Percentiles rank a stretch among this genome's conserved stretches.
Evolutionary conservation across 1,140 invertebrate genomes (phyloP).

Genomic region (Zophobas morio): DNA sequence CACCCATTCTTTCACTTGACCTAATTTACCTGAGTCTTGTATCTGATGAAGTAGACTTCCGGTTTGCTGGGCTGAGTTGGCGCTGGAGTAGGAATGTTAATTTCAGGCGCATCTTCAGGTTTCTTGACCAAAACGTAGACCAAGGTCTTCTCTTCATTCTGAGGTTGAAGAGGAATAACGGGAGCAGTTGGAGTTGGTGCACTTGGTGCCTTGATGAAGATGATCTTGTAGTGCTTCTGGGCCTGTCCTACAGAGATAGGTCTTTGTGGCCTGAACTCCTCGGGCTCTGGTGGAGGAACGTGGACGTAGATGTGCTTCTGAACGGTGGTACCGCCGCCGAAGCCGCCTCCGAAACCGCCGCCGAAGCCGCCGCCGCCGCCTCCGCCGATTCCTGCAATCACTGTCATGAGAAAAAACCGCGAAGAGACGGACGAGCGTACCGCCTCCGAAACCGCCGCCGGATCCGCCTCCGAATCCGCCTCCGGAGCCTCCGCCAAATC

Average conservation of each 20-base stretch:
- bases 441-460: slow-evolving; percentile 33
- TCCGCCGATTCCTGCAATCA: slow-evolving; percentile 19
- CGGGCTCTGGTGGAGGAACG: slow-evolving; percentile 78
- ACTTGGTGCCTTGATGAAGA: slow-evolving; percentile 90
- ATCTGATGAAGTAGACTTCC: slow-evolving; percentile 91
- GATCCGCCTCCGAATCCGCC: slow-evolving; percentile 32
- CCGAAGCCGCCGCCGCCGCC: slow-evolving; percentile 52
- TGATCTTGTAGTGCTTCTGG: slow-evolving; percentile 92
- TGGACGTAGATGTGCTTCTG: slow-evolving; percentile 92
- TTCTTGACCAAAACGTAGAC: slow-evolving; percentile 93
- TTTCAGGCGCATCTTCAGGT: slow-evolving; percentile 85
- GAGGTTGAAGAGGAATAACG: slow-evolving; percentile 82
- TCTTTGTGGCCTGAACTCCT: slow-evolving; percentile 77
- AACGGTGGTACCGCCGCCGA: slow-evolving; percentile 73
- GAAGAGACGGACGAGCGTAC: neutral
- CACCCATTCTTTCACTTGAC: slow-evolving; percentile 29
- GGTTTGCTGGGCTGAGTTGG: slow-evolving; percentile 89
- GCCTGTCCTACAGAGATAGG: slow-evolving; percentile 74
- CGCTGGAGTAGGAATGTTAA: slow-evolving; percentile 82
- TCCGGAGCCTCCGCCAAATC: slow-evolving; percentile 46
- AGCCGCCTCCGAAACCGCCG: slow-evolving; percentile 61
- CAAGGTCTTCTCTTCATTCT: slow-evolving; percentile 90
- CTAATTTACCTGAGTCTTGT: slow-evolving; percentile 79
- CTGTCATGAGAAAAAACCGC: neutral
- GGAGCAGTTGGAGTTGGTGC: slow-evolving; percentile 85